Evolutionary conservation across 2,113 vertebrate species (phyloP), one percentile per base, ranked within the genome.

Genomic region (Calyptomena viridis): DNA sequence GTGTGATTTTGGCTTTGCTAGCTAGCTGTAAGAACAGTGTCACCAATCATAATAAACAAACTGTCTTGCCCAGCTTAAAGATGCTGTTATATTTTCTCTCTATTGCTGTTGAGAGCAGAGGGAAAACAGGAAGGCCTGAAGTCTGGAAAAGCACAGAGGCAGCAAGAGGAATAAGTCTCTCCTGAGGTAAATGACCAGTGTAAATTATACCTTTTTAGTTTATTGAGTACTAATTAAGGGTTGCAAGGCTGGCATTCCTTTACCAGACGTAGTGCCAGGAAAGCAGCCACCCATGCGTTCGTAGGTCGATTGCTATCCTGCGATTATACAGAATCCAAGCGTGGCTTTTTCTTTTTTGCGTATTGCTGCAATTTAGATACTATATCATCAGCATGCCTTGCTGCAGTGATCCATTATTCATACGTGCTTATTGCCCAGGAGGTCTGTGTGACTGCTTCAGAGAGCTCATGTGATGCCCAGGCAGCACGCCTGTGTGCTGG

Each of bases 201-300:
- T 86, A 95, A 95, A 95, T 96, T 63, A n/a, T 50, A 92, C 64
- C 75, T 95, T 92, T 94, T 84, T 90, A 55, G 52, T 92, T 95
- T 96, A 91, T 95, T 89, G 93, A 84, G 40, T 86, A 39, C 81
- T 95, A 95, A 96, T 95, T 95, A 95, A 93, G 27, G 49, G 53
- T 88, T 95, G 60, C 67, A 77, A 87, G 46, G 53, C 71, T 83
- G 71, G 75, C 71, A 59, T 93, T 62, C 89, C 87, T 91, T 58
- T 79, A 42, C n/a, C 37, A 66, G 78, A 50, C 1, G 0, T 39
- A 47, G 42, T 94, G 90, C 75, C 76, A 73, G 74, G 69, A 58
- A 95, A 85, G 88, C 74, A 91, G 80, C 79, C 80, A 93, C 73
- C 47, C 12, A 0, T 81, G 78, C 2, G 5, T 71, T 84, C 1